Evolutionary conservation across 2,113 vertebrate species (phyloP), one percentile per base, ranked within the genome.

Genomic region (Thunnus thynnus): DNA sequence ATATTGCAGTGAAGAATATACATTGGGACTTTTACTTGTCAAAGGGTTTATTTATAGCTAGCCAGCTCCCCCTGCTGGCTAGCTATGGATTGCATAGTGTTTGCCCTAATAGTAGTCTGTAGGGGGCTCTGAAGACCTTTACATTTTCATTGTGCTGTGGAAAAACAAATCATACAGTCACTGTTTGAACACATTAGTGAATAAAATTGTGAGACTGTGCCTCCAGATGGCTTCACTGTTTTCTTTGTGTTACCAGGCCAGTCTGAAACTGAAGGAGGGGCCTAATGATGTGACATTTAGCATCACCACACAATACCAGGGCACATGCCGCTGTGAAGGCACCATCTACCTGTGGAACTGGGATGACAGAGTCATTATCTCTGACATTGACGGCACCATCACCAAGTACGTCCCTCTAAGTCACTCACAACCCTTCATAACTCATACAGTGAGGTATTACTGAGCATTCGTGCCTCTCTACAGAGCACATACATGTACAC

Each of bases 271-370:
- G 32, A 96, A 96, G 81, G 96, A 98, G 54, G 98, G 98, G 20
- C 97, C 98, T 20, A 99, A 99, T 72, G 97, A 99, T 67, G 96
- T 99, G n/a, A 96, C 96, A 0, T 99, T 99, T 60, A 99, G 98
- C 86, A 99, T 99, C 83, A 99, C 98, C 86, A 99, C 98, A 11
- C 98, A 99, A 80, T 99, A 99, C 91, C 98, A 99, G 92, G 98
- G 98, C 25, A 99, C 98, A 13, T 99, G 98, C 65, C 97, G 98
- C 82, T 99, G 97, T 73, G 97, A 97, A 3, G 98, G 97, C 17
- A 99, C 98, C 85, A 99, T 99, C 76, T 99, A 99, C 93, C 94
- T 99, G 74, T 99, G 98, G 98, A 96, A 98, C 92, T 99, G 98
- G 98, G 95, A 98, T 41, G 97, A 99, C 92, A 98, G 97, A 93